These are phyloP conservation scores for Rachycentron canadum DNA, from an alignment of 2,797 vertebrate genomes.

Conservation along the genomic window DNA sequence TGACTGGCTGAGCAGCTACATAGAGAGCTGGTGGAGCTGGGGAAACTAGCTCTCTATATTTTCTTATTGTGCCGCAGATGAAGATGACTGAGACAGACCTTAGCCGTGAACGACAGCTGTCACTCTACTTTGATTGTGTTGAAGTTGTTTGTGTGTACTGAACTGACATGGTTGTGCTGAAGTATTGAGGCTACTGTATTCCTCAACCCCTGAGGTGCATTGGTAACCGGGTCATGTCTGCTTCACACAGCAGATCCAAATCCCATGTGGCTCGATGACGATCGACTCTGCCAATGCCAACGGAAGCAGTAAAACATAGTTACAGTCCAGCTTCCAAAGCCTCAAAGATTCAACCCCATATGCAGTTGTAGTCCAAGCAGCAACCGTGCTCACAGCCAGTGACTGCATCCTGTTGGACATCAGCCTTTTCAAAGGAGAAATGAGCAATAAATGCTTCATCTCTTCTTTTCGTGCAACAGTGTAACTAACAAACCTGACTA, in stretches of 20 bases:
- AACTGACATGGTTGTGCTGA: not conserved
- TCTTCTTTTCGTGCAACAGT: not conserved
- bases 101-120: no score
- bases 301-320: not conserved
- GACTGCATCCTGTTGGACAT: not conserved
- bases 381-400: not conserved
- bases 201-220: not conserved
- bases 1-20: not conserved
- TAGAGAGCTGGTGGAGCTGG: not conserved
- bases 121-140: no score
- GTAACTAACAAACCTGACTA: no score
- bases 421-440: not conserved
- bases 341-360: not conserved
- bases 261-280: not conserved
- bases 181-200: not conserved
- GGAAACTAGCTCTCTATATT: not conserved
- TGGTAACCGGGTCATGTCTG: no score
- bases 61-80: not conserved
- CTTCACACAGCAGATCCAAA: not conserved
- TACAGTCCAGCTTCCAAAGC: not conserved
- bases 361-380: not conserved
- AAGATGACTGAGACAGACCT: not conserved
- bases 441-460: not conserved
- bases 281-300: not conserved
- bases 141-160: no score